phyloP scores from a whole-genome alignment of 2,113 vertebrate species.

The Hippolais icterina region DNA sequence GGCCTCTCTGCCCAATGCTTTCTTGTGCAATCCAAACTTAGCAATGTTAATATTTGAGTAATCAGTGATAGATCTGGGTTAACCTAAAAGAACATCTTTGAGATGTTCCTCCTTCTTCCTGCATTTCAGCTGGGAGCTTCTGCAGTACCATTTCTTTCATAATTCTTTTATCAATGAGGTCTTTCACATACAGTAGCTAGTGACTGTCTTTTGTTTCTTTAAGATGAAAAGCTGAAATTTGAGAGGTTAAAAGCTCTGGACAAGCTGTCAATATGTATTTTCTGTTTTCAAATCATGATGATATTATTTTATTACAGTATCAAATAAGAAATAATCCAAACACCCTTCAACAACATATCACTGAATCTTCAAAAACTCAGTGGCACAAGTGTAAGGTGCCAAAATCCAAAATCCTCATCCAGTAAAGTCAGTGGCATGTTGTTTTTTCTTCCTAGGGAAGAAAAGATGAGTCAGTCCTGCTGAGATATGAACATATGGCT shows the following conservation, averaged over 20 bases:
- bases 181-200: not conserved
- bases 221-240: not conserved
- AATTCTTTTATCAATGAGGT: not conserved
- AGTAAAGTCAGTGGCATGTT: not conserved
- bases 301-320: not conserved
- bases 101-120: not conserved
- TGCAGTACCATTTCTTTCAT: not conserved
- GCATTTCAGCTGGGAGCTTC: not conserved
- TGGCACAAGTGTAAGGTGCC: not conserved
- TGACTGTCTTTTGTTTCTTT: not conserved
- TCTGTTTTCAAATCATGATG: not conserved
- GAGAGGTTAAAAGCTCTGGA: not conserved
- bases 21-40: not conserved
- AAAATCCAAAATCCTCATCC: constrained; percentile 15
- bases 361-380: not conserved
- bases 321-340: not conserved
- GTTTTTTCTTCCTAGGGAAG: not conserved
- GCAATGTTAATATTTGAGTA: not conserved
- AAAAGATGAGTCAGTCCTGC: constrained; percentile 43
- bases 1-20: not conserved
- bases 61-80: not conserved
- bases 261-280: not conserved
- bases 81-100: not conserved
- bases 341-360: not conserved
- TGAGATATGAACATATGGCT: constrained; percentile 46